Conservation (phyloP, 1,140 invertebrate species). For the Bacillus rossius region DNA sequence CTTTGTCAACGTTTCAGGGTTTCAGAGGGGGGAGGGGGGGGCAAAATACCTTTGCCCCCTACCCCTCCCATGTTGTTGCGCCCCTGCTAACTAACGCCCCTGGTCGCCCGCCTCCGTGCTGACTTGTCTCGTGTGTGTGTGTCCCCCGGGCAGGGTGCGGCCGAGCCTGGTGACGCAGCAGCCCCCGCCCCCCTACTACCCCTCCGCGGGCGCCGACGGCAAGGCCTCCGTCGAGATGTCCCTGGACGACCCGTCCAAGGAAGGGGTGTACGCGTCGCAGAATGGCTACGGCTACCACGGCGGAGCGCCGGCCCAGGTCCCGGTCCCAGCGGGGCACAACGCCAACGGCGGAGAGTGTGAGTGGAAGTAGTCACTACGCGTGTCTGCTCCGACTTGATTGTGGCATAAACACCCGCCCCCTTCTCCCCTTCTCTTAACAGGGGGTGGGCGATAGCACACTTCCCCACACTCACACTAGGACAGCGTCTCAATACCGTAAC, state of each 20-base stretch:
- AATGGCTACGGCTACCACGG: conserved; percentile 77
- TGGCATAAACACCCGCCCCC: no score
- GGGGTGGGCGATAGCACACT: no score
- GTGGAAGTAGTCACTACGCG: conserved; percentile 32
- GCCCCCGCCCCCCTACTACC: conserved; percentile 76
- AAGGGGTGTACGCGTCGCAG: conserved; percentile 69
- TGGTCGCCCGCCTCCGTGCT: no score
- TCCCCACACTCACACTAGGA: no score
- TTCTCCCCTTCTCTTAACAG: no score
- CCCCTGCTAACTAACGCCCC: no score
- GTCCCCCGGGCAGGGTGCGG: conserved; percentile 52
- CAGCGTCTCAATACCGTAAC: no score
- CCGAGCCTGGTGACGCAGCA: conserved; percentile 76
- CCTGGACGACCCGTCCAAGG: conserved; percentile 71
- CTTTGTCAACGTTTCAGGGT: no score
- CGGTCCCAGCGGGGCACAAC: conserved; percentile 46
- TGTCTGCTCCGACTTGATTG: not conserved
- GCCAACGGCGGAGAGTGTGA: conserved; percentile 71
- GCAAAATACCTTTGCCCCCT: no score
- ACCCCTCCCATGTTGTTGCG: no score
- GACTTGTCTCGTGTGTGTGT: no score
- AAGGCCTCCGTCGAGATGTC: conserved; percentile 83
- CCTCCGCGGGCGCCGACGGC: conserved; percentile 79
- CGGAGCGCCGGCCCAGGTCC: conserved; percentile 40
- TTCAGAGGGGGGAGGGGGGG: no score